A percentile compares a stretch with the other conserved stretches of the same genome.
Evolutionary conservation across 2,888 invertebrate genomes (phyloP).

Genomic region (Meandrusa payeni): DNA sequence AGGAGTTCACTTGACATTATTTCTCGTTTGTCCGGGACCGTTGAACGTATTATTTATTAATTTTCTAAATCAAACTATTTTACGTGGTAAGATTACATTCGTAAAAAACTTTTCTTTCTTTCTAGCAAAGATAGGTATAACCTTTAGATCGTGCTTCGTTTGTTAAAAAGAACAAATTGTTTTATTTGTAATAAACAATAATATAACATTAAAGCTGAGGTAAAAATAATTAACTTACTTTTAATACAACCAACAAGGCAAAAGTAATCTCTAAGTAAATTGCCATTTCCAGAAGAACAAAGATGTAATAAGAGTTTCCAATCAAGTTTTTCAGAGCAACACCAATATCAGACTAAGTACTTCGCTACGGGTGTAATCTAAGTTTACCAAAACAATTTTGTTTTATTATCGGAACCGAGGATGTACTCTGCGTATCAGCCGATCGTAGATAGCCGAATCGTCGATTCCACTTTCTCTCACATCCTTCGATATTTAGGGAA

Average conservation of each 20-base stretch:
- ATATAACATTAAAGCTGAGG: no score
- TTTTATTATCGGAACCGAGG: conserved; percentile 12
- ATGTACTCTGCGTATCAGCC: conserved; percentile 3
- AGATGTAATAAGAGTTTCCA: conserved; percentile 14
- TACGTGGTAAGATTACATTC: no score
- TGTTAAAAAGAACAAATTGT: no score
- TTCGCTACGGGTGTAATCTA: conserved; percentile 8
- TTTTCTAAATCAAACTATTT: no score
- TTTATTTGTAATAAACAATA: no score
- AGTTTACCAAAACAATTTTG: conserved; percentile 20
- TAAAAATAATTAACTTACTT: conserved; percentile 1
- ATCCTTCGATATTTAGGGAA: neutral
- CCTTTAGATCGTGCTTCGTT: no score
- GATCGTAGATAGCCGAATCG: conserved; percentile 5
- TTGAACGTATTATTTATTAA: no score
- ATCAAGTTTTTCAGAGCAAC: conserved; percentile 19
- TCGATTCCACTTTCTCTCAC: conserved; percentile 2
- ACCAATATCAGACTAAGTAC: neutral
- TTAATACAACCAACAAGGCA: neutral
- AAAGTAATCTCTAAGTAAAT: conserved; percentile 12
- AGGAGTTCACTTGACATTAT: no score
- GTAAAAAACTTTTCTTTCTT: no score
- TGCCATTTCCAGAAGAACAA: conserved; percentile 6
- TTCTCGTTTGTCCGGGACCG: no score
- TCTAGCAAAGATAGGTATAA: no score